phyloP scores from a whole-genome alignment of 2,797 vertebrate genomes.

The Myotis myotis region DNA sequence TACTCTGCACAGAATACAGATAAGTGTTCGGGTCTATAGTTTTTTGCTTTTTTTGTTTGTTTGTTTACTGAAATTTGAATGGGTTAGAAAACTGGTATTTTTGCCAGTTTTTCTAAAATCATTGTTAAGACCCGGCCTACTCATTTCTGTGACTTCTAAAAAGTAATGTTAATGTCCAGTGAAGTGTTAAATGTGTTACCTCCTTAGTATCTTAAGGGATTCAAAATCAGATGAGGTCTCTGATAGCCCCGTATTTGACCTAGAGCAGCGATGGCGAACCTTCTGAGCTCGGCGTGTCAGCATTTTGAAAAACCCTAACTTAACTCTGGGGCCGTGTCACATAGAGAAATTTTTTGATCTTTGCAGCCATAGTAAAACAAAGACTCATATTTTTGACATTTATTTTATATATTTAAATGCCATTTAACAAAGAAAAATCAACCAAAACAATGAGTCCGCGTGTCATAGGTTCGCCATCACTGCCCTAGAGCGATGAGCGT shows the following conservation, averaged over 20 bases:
- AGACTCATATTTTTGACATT: too few relatives aligned
- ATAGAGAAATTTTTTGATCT: too few relatives aligned
- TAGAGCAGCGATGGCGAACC: neutral
- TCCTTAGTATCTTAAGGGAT: neutral
- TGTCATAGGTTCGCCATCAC: too few relatives aligned
- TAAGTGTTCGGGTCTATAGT: neutral
- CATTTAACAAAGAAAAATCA: too few relatives aligned
- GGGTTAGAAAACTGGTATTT: neutral
- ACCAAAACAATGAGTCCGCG: too few relatives aligned
- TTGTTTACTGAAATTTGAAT: neutral
- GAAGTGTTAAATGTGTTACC: neutral
- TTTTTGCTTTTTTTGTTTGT: neutral
- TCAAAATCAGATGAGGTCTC: neutral
- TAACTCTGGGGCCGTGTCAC: too few relatives aligned
- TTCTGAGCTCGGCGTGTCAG: too few relatives aligned
- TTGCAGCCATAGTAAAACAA: too few relatives aligned
- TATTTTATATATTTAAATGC: too few relatives aligned
- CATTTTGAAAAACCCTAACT: too few relatives aligned
- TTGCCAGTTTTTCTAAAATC: neutral
- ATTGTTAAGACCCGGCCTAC: neutral
- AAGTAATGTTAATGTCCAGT: neutral
- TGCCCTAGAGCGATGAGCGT: neutral
- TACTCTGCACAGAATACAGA: neutral
- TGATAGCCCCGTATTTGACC: neutral
- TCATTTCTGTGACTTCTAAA: constrained; percentile 10